Evolutionary conservation across 2,113 vertebrate species (phyloP).

Genomic region (Syrrhaptes paradoxus): DNA sequence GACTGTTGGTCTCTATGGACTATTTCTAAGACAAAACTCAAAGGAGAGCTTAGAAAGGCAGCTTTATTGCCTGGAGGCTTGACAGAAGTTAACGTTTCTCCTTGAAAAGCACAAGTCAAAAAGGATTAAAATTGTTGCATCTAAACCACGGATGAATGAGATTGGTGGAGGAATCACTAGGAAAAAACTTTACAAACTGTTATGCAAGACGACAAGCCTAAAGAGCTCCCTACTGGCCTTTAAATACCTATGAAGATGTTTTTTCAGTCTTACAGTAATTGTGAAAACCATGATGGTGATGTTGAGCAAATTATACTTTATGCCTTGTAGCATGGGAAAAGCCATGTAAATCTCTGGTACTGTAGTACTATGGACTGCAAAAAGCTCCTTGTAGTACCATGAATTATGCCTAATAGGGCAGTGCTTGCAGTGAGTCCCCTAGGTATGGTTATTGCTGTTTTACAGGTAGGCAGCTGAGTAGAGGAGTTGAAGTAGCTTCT

Average conservation of each 20-base stretch:
- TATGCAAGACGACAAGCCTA: neutral
- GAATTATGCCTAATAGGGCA: neutral
- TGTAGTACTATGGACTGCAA: neutral
- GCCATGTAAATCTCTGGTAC: neutral
- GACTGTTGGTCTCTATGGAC: neutral
- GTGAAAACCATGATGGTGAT: neutral
- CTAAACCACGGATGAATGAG: neutral
- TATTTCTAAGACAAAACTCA: conserved; percentile 12
- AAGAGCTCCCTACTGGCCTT: conserved; percentile 19
- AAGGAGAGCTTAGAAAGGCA: conserved; percentile 60
- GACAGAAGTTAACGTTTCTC: conserved; percentile 50
- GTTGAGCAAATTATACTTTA: neutral
- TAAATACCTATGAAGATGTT: neutral
- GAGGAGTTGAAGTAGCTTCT: neutral
- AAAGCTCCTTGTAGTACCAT: neutral
- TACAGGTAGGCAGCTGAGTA: neutral
- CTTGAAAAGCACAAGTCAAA: conserved; percentile 56
- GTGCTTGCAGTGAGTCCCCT: neutral
- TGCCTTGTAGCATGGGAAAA: neutral
- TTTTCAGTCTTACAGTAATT: neutral
- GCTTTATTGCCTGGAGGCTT: conserved; percentile 57
- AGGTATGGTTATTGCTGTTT: neutral
- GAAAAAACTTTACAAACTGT: neutral
- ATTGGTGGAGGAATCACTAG: neutral
- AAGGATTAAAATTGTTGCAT: neutral